Percentiles rank a stretch among this genome's conserved stretches.
Evolutionary conservation across 2,113 vertebrate species (phyloP).

Genomic region (Pimephales promelas): DNA sequence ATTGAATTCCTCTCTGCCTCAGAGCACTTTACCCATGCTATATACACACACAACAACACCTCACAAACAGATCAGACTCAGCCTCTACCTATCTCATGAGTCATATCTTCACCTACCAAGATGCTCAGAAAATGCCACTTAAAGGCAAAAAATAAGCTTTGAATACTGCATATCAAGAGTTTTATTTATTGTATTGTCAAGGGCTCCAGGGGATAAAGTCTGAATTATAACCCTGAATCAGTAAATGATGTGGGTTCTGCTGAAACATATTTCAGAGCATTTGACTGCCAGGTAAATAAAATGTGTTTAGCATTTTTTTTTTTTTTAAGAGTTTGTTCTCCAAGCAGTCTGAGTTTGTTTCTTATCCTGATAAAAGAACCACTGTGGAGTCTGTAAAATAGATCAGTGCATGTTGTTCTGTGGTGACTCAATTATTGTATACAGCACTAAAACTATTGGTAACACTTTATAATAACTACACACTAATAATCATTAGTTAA

Average conservation of each 20-base stretch:
- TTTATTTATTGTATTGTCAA: constrained; percentile 27
- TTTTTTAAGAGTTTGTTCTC: neutral
- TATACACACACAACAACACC: constrained; percentile 5
- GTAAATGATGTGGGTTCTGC: constrained; percentile 48
- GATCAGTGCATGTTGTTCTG: neutral
- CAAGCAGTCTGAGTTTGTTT: neutral
- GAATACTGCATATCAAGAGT: constrained; percentile 21
- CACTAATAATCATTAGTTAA: too few relatives aligned
- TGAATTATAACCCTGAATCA: constrained; percentile 47
- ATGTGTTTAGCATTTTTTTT: constrained; percentile 42
- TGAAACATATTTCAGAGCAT: constrained; percentile 32
- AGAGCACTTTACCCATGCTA: neutral
- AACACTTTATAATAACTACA: too few relatives aligned
- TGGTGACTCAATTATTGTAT: constrained; percentile 1
- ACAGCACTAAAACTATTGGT: neutral
- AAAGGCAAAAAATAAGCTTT: constrained; percentile 30
- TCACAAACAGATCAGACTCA: constrained; percentile 35
- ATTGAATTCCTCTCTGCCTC: constrained; percentile 36
- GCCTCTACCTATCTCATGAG: constrained; percentile 41
- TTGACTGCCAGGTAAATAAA: constrained; percentile 44
- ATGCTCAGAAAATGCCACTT: neutral
- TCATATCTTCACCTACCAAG: constrained; percentile 41
- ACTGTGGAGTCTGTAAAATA: neutral
- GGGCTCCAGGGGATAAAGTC: constrained; percentile 21
- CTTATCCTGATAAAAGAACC: neutral